Evolutionary conservation across 2,113 vertebrate species (phyloP).

Genomic region (Marmota flaviventris): DNA sequence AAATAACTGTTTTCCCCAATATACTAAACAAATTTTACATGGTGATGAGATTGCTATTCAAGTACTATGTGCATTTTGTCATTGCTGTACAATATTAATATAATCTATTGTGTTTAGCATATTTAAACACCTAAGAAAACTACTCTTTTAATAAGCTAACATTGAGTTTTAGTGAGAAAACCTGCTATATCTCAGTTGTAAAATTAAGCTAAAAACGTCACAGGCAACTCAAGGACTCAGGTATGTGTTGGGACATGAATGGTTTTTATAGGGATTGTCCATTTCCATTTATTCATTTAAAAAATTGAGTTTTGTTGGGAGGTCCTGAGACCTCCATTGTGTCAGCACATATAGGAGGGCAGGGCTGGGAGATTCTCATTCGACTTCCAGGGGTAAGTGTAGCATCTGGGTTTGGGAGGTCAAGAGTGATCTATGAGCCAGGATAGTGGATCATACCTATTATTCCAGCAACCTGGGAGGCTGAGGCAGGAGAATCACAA

Average conservation of each 20-base stretch:
- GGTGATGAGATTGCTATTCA: not conserved
- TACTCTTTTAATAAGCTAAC: not conserved
- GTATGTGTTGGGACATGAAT: not conserved
- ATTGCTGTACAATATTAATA: not conserved
- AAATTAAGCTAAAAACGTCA: not conserved
- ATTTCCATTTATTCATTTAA: not conserved
- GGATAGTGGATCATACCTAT: too few species aligned
- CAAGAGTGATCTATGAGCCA: accelerated
- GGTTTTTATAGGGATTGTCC: not conserved
- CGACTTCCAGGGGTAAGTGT: not conserved
- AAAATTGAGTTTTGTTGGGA: not conserved
- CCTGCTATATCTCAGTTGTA: not conserved
- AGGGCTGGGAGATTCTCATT: accelerated
- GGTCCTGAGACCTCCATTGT: accelerated
- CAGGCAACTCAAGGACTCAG: not conserved
- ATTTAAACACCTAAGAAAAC: not conserved
- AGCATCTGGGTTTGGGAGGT: not conserved
- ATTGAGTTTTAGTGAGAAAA: not conserved
- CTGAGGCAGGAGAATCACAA: too few species aligned
- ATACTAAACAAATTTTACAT: not conserved
- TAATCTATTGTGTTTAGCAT: not conserved
- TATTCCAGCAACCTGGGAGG: too few species aligned
- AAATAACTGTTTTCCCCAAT: not conserved
- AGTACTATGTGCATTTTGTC: not conserved
- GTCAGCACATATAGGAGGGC: too few species aligned